phyloP scores from a whole-genome alignment of 35 echinoderm and acorn worm genomes.

The Ophioderma brevispina region DNA sequence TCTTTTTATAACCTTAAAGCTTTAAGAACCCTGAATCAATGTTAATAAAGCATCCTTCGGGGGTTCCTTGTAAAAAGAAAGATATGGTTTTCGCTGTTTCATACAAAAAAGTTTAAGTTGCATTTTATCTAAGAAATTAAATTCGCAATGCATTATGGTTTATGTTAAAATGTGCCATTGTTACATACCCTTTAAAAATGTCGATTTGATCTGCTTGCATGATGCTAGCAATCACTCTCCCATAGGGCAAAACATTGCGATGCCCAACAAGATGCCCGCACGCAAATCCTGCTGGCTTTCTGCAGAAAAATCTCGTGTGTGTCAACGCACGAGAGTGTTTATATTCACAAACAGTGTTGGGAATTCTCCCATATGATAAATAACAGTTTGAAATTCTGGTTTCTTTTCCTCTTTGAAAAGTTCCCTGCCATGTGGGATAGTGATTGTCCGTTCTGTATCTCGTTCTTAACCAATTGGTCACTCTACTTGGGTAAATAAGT shows the following conservation, averaged over 20 bases:
- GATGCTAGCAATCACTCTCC: not conserved
- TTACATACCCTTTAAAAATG: slow-evolving; percentile 2
- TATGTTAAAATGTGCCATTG: too few species aligned
- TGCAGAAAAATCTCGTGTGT: not conserved
- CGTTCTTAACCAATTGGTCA: not conserved
- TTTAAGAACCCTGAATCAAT: too few species aligned
- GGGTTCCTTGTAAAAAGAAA: too few species aligned
- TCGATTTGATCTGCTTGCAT: not conserved
- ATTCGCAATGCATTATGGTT: too few species aligned
- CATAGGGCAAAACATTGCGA: slow-evolving; percentile 1
- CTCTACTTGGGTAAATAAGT: not conserved
- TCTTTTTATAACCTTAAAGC: too few species aligned
- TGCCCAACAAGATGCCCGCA: not conserved
- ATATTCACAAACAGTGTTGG: not conserved
- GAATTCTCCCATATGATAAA: not conserved
- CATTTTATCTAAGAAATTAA: too few species aligned
- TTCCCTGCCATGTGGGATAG: not conserved
- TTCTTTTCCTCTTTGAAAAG: not conserved
- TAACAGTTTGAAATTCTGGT: not conserved
- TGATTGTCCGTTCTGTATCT: not conserved
- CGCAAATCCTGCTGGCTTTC: not conserved
- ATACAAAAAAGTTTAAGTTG: too few species aligned
- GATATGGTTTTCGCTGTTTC: too few species aligned
- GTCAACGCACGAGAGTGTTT: not conserved
- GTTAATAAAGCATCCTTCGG: too few species aligned